These are phyloP conservation scores for Pomacea maculata DNA, from an alignment of 1,140 invertebrate species.

Conservation along the genomic window DNA sequence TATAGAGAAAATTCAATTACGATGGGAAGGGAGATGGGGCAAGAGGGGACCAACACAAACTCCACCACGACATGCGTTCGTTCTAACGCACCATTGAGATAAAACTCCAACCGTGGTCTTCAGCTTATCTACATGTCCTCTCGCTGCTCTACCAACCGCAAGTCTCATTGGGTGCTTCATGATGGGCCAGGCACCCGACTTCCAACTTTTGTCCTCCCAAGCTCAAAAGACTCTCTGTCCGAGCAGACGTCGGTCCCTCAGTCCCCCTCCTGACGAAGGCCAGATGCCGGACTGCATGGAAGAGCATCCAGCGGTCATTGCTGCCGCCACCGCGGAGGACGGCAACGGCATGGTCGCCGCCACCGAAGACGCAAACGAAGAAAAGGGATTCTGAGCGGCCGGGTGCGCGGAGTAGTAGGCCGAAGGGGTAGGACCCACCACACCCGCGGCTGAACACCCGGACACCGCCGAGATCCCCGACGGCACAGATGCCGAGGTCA, in stretches of 20 bases:
- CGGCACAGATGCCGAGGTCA: background rate
- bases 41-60: too few relatives aligned
- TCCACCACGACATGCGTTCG: too few relatives aligned
- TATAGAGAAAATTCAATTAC: too few relatives aligned
- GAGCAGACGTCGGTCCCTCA: constrained; percentile 6
- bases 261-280: background rate
- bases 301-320: background rate
- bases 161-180: too few relatives aligned
- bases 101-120: too few relatives aligned
- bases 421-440: background rate
- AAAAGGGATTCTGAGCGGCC: background rate
- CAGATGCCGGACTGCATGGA: constrained; percentile 7
- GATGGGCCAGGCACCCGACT: too few relatives aligned
- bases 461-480: background rate
- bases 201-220: background rate
- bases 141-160: too few relatives aligned
- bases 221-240: constrained; percentile 6
- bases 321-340: constrained; percentile 1
- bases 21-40: too few relatives aligned
- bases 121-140: too few relatives aligned
- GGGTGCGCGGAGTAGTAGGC: background rate
- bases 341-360: background rate
- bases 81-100: too few relatives aligned
- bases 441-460: background rate
- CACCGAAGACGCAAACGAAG: background rate